Conservation (phyloP, 2,113 vertebrate species). For the Hystrix brachyura region DNA sequence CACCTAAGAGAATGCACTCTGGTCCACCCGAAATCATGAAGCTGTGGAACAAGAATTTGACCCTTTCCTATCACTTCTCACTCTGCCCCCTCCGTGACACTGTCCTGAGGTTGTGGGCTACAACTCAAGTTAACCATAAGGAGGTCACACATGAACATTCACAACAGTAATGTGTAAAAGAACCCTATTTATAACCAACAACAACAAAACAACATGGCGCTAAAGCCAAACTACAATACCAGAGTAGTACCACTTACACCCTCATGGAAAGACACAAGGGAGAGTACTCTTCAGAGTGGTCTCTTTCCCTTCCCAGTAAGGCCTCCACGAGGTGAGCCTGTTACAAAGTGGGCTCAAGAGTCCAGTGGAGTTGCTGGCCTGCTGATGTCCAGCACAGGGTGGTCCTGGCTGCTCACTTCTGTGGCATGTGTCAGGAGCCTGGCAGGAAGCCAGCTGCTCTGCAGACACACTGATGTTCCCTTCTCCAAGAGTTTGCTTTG, state of each 20-base stretch:
- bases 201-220: slow-evolving; percentile 88
- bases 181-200: slow-evolving; percentile 85
- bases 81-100: slow-evolving; percentile 86
- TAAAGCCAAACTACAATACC: slow-evolving; percentile 89
- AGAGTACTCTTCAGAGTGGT: slow-evolving; percentile 77
- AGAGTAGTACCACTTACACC: slow-evolving; percentile 91
- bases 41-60: slow-evolving; percentile 70
- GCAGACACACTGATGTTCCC: slow-evolving; percentile 50
- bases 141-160: slow-evolving; percentile 83
- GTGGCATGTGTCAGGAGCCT: neutral
- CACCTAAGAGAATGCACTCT: slow-evolving; percentile 53
- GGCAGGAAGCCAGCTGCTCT: slow-evolving; percentile 61
- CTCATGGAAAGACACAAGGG: slow-evolving; percentile 85
- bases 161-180: slow-evolving; percentile 80
- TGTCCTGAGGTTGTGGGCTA: slow-evolving; percentile 86
- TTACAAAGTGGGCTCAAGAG: slow-evolving; percentile 85
- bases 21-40: slow-evolving; percentile 44
- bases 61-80: slow-evolving; percentile 82
- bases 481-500: slow-evolving; percentile 63
- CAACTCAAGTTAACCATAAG: slow-evolving; percentile 88
- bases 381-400: slow-evolving; percentile 56
- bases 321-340: slow-evolving; percentile 91
- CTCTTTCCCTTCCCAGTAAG: slow-evolving; percentile 88
- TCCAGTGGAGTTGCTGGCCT: slow-evolving; percentile 76
- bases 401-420: neutral